These are phyloP conservation scores for Pipra filicauda DNA, from an alignment of 2,113 vertebrate species.

Conservation along the genomic window DNA sequence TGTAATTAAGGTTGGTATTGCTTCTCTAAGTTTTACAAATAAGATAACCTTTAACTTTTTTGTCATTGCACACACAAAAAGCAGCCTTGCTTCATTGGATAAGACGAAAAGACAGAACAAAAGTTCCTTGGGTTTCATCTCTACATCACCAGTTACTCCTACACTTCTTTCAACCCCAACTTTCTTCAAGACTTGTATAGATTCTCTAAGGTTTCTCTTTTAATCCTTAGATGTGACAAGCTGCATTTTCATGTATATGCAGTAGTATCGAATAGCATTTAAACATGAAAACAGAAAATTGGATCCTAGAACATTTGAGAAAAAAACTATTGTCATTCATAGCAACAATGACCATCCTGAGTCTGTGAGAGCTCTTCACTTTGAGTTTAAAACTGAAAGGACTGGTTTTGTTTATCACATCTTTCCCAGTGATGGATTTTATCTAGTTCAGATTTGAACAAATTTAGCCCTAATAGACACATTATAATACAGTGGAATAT, in stretches of 20 bases:
- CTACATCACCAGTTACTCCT: not conserved
- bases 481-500: not conserved
- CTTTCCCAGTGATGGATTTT: not conserved
- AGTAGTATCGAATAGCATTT: not conserved
- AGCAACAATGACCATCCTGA: not conserved
- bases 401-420: not conserved
- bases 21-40: not conserved
- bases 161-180: not conserved
- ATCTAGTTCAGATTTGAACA: not conserved
- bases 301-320: not conserved
- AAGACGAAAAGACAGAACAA: not conserved
- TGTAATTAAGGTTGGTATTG: conserved; percentile 86
- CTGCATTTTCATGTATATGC: not conserved
- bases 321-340: not conserved
- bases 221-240: not conserved
- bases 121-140: not conserved
- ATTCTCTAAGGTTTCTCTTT: not conserved
- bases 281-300: not conserved
- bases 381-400: not conserved
- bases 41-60: not conserved
- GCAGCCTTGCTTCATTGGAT: not conserved
- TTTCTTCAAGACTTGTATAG: not conserved
- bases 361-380: not conserved
- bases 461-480: not conserved
- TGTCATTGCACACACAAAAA: not conserved